Base-by-base conservation (phyloP, 1,140 invertebrate genomes). In the Zaprionus inermis region DNA sequence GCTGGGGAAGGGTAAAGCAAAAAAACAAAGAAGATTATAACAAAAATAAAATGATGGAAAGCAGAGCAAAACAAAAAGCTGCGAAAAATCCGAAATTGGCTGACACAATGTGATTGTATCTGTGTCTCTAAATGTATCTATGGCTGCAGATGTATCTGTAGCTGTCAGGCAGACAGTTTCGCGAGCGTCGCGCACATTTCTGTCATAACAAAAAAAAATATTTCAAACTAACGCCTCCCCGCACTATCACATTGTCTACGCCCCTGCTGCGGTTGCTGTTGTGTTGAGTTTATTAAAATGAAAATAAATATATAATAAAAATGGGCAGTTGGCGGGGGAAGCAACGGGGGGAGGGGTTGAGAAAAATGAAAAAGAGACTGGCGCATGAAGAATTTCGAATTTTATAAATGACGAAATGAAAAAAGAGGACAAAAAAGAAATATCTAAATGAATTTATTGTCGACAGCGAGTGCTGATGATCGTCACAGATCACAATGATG, bases 191-290 rank as follows among this genome's bases (percentile, higher is more conserved):
- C 73, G 57, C 73, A 78, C 83, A 88, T 88, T 88, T 89, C 84
- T 89, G 83, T 88, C 83, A 88, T 88, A 88, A 88, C 84, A 71
- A 86, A 77, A 88, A 88, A 66, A 88, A 79, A 89, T 83, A 86
- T 79, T 84, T 84, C 58, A 64, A n/a, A n/a, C n/a, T n/a, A n/a
- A n/a, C n/a, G 5, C 4, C 3, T 28, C 60, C 65, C 22, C 60
- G n/a, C 36, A 36, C 12, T 9, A 41, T 4, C 18, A 4, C 59
- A 7, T 24, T 56, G 51, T n/a, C 57, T 36, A 5, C 51, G 28
- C 28, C 12, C 41, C 30, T 49, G 12, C 30, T 49, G 12, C 22
- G 56, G 22, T 41, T 59, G 18, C 59, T 58, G 67, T 70, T 28
- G 56, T 55, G 76, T 68, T 79, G 69, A 75, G 66, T 76, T 72